Base-by-base conservation (phyloP, 2,797 vertebrate genomes). In the Sebastes paucispinis region DNA sequence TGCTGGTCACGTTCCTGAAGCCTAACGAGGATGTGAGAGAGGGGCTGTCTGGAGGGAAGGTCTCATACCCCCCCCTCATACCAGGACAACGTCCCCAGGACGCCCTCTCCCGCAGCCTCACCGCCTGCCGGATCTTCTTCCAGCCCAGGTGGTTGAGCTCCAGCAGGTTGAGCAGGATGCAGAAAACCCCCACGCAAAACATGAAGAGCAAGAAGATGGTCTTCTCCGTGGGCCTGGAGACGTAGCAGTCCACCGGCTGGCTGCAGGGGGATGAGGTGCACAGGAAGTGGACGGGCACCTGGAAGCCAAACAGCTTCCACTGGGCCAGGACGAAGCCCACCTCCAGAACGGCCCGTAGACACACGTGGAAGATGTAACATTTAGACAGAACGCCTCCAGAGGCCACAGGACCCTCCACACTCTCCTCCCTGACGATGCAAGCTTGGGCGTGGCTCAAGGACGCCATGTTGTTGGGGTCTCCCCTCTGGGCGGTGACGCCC, bases 151-250 rank as follows among this genome's bases (percentile, higher is more conserved):
- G 98, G 58, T 98, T 97, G 93, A 99, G 97, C 91, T 99, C 98
- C 85, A 98, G 96, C 77, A 99, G 75, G 67, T 98, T 98, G 60
- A 99, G 93, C 20, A 98, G 83, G 32, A 99, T 95, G 89, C 98
- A 99, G 84, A 99, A 96, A 79, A 97, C 89, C 7, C 97, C 97
- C 5, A 99, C 97, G 2, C 96, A 97, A 2, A 99, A 99, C 98
- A 99, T 99, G 86, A 99, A 98, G 25, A 98, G 92, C 64, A 99
- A 93, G 85, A 99, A 99, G 75, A 99, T 96, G 79, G 97, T 99
- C 90, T 99, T 99, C 90, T 99, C 98, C 0, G 98, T 99, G 0
- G 98, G 98, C 27, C 98, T 95, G 6, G 98, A 99, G 69, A 98
- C 94, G 47, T 98, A 99, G 85, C 98, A 99, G 89, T 99, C 97